Percentiles rank a stretch among this genome's conserved stretches.
Conservation (phyloP, 2,888 invertebrate genomes). For the Strigamia maritima region DNA sequence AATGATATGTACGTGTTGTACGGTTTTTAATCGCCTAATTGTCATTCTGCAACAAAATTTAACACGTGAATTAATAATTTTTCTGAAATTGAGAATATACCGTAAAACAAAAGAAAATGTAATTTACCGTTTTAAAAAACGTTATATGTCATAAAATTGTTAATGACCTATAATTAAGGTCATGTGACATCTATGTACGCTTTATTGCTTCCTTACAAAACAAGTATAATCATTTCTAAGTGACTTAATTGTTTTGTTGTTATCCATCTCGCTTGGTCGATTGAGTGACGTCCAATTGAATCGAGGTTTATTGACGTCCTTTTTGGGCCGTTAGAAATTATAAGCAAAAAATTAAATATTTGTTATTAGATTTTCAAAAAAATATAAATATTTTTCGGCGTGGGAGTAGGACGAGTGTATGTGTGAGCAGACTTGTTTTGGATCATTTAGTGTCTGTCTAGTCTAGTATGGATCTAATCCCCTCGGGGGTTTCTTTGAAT, state of each 20-base stretch:
- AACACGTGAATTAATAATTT: no score
- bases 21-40: neutral
- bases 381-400: no score
- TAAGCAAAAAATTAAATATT: neutral
- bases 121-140: no score
- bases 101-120: neutral
- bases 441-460: slow-evolving; percentile 15
- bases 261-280: neutral
- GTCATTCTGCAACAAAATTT: no score
- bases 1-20: neutral
- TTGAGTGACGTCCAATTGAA: neutral
- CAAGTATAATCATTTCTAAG: no score
- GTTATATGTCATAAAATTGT: neutral
- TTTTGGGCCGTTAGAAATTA: no score
- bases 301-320: no score
- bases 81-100: no score
- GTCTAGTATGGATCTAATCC: neutral
- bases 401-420: neutral
- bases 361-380: neutral
- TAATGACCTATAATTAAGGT: neutral
- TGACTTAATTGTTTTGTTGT: neutral
- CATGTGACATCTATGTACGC: neutral
- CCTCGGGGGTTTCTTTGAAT: slow-evolving; percentile 13
- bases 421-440: slow-evolving; percentile 7
- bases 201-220: neutral